Evolutionary conservation across 1,140 invertebrate genomes (phyloP), one percentile per base, ranked within the genome.

Genomic region (Penaeus chinensis): DNA sequence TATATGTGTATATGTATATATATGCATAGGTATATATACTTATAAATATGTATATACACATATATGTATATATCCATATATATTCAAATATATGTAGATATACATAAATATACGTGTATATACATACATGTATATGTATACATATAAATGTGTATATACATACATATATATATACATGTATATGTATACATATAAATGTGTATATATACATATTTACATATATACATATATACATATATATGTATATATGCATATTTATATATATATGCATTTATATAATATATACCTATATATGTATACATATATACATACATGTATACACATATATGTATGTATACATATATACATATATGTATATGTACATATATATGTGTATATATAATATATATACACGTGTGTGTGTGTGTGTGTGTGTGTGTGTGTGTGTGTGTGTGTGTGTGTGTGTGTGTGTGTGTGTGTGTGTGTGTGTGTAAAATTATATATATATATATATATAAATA

Each of bases 71-170:
- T 71, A 71, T 5, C 4, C 22, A 71, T 71, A 80, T 61, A 80
- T 80, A 80, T 80, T 63, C 61, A 80, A 63, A 80, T 80, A 80
- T 61, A 80, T 80, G 54, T 80, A 54, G n/a, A 80, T 80, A 54
- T 80, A 71, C 20, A 10, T 11, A 71, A 19, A 71, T 71, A 71
- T n/a, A 22, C 2, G 20, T 71, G 2, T 7, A 71, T 71, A 71
- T 71, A n/a, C 18, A 19, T 71, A 71, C 0, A 71, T 11, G 24
- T 71, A 71, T 19, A 71, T n/a, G 10, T 71, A 19, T 22, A 71
- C 1, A 19, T 71, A 71, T 71, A 71, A 0, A 71, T 71, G 24
- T 71, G 24, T n/a, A 71, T 71, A 71, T 71, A 71, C 18, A 71
- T 71, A 71, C 24, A 71, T n/a, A 71, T 71, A 71, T 71, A 71